Base-by-base conservation (phyloP, 2,113 vertebrate species). In the Equus przewalskii region DNA sequence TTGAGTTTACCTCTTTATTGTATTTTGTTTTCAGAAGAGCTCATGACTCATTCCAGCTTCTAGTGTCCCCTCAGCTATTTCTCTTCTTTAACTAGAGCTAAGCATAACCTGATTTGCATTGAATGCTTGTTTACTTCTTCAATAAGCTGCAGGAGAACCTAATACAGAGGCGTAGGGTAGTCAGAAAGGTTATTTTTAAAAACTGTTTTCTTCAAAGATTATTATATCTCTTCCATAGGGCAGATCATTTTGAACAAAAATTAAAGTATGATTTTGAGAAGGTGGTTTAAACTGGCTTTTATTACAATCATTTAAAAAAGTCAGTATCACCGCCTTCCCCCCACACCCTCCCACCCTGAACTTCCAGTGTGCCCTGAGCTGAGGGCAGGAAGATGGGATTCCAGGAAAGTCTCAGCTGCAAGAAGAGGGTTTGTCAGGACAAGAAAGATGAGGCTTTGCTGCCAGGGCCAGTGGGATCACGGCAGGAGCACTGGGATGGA, bases 271-370 rank as follows among this genome's bases (percentile, higher is more conserved):
- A 3, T 80, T 79, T 67, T 21, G 69, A 83, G 75, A 82, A 87
- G n/a, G 56, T 41, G 15, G 4, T 79, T 86, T 73, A 82, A 91
- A 24, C 22, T 76, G 70, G 30, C 60, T 95, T 64, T 91, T 89
- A 75, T 69, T 72, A 26, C 4, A 51, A 13, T 82, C 26, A 15
- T 65, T 87, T 19, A 41, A 46, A 65, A 64, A 82, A 83, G 65
- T 80, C 15, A 36, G 11, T 26, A 33, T 81, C 62, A 64, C 22
- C 26, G 2, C 14, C 9, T 18, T 51, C n/a, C 28, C 1, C 36
- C 36, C 36, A 41, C 26, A 3, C 14, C 9, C 21, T 51, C 28
- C 28, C 1, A 41, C 36, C 36, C 36, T 41, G 26, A 26, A 12
- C 30, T 46, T 46, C 67, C 56, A 8, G 6, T 5, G 15, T 54